These are phyloP conservation scores for Sphenopsis melanotis DNA, from an alignment of 2,797 vertebrate genomes.

Conservation along the genomic window DNA sequence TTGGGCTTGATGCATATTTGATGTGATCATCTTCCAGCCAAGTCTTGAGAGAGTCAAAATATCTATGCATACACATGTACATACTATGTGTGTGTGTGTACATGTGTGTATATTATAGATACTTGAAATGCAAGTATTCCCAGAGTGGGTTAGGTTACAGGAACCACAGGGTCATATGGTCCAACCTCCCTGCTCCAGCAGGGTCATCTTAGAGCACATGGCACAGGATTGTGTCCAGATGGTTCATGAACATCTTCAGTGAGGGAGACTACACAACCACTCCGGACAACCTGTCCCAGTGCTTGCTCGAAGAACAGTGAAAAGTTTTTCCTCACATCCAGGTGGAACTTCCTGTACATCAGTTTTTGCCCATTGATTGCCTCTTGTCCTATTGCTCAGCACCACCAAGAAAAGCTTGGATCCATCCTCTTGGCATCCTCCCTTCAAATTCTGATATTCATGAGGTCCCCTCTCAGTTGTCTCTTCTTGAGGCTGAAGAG, in stretches of 20 bases:
- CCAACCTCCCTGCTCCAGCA: not conserved
- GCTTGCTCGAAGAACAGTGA: not conserved
- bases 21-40: not conserved
- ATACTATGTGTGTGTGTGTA: not conserved
- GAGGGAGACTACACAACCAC: not conserved
- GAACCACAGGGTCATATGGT: not conserved
- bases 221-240: not conserved
- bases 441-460: not conserved
- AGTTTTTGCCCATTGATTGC: not conserved
- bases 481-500: not conserved
- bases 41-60: not conserved
- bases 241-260: not conserved
- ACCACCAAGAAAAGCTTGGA: not conserved
- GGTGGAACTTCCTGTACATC: not conserved
- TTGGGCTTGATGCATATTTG: not conserved
- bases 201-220: not conserved
- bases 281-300: not conserved
- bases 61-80: not conserved
- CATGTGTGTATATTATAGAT: not conserved
- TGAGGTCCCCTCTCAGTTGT: not conserved
- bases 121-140: not conserved
- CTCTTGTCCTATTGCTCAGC: rapidly evolving
- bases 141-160: not conserved
- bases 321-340: not conserved
- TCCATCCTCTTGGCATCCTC: not conserved